Evolutionary conservation across 2,888 invertebrate genomes (phyloP).

Genomic region (Cataglyphis altisquamis): DNA sequence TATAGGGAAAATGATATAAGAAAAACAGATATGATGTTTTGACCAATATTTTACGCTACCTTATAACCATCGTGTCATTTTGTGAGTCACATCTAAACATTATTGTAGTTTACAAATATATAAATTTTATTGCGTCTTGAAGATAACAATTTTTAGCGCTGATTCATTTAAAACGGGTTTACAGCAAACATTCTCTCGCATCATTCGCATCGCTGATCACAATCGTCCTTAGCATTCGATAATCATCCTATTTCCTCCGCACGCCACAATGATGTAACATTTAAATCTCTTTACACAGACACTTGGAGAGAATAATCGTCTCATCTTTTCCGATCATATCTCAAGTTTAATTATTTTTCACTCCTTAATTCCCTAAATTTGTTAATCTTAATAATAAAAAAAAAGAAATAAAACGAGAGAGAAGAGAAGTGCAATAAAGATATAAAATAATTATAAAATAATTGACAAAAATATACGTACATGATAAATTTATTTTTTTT

Average conservation of each 20-base stretch:
- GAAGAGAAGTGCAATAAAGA: background rate
- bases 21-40: background rate
- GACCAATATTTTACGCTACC: background rate
- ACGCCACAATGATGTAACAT: background rate
- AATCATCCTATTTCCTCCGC: conserved; percentile 10
- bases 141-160: conserved; percentile 26
- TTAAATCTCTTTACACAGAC: background rate
- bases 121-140: conserved; percentile 3
- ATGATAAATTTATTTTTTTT: background rate
- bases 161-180: conserved; percentile 33
- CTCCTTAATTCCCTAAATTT: background rate
- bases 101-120: conserved; percentile 19
- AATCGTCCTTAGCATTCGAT: conserved; percentile 17
- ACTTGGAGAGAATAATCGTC: background rate
- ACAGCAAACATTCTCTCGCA: background rate
- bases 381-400: background rate
- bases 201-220: background rate
- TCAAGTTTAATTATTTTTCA: background rate
- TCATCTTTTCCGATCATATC: background rate
- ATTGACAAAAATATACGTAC: background rate
- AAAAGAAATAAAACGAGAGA: no score
- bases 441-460: background rate
- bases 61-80: background rate
- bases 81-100: background rate
- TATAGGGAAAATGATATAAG: background rate